Evolutionary conservation across 2,797 vertebrate genomes (phyloP).

Genomic region (Poecilia picta): DNA sequence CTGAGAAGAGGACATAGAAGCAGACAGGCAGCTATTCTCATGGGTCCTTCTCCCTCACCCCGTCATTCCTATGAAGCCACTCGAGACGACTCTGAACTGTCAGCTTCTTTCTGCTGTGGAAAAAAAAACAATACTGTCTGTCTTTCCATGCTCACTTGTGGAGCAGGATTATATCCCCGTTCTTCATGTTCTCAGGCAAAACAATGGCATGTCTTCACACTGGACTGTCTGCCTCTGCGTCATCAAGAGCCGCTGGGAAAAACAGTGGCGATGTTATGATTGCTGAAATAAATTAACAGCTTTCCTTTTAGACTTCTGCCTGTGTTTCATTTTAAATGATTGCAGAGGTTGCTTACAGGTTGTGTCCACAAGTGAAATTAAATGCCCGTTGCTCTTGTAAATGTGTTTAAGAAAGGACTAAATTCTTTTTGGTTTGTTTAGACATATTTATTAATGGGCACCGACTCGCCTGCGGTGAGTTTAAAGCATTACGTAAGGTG

Average conservation of each 20-base stretch:
- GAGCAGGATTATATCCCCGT: slow-evolving; percentile 39
- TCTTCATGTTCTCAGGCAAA: slow-evolving; percentile 25
- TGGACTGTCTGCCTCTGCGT: slow-evolving; percentile 33
- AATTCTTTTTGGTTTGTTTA: slow-evolving; percentile 17
- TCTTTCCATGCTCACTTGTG: slow-evolving; percentile 7
- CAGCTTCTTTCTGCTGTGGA: slow-evolving; percentile 19
- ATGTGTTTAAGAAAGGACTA: slow-evolving; percentile 7
- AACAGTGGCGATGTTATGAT: slow-evolving; percentile 25
- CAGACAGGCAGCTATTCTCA: slow-evolving; percentile 11
- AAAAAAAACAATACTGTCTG: slow-evolving; percentile 15
- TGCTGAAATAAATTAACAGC: slow-evolving; percentile 17
- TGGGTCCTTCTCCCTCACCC: slow-evolving; percentile 14
- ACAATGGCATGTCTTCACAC: slow-evolving; percentile 38
- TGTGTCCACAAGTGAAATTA: slow-evolving; percentile 6
- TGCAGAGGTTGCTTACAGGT: slow-evolving; percentile 4
- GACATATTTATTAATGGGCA: slow-evolving; percentile 11
- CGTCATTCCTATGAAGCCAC: slow-evolving; percentile 28
- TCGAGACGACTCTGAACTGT: slow-evolving; percentile 15
- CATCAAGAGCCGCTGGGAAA: slow-evolving; percentile 4
- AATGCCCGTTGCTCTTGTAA: not conserved
- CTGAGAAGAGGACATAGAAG: slow-evolving; percentile 24
- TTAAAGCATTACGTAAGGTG: slow-evolving; percentile 51
- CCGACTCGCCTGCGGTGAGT: slow-evolving; percentile 15
- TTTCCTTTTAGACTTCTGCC: slow-evolving; percentile 9
- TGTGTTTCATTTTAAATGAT: slow-evolving; percentile 26